These are phyloP conservation scores for Zoanthus gigantus DNA, from an alignment of 92 coral and sea anemone species.

Conservation along the genomic window DNA sequence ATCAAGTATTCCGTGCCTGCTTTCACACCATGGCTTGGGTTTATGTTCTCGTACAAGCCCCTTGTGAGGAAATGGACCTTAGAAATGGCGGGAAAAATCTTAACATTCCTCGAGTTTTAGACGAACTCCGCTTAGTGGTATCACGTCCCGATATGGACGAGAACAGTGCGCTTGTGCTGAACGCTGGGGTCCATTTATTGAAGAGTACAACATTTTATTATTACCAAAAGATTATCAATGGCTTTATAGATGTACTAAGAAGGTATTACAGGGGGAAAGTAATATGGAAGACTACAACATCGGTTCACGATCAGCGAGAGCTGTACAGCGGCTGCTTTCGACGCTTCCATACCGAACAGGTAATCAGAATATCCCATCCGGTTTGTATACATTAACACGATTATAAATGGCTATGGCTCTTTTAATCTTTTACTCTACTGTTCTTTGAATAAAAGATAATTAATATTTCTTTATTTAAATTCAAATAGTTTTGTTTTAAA, in stretches of 20 bases:
- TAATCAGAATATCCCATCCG: background rate
- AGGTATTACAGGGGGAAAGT: slow-evolving; percentile 79
- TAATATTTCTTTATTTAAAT: too few relatives aligned
- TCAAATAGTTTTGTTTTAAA: too few relatives aligned
- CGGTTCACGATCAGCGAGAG: slow-evolving; percentile 83
- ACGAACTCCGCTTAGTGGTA: slow-evolving; percentile 73
- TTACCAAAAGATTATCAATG: slow-evolving; percentile 81
- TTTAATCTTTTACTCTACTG: too few relatives aligned
- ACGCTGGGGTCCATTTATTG: slow-evolving; percentile 87
- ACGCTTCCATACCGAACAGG: slow-evolving; percentile 91
- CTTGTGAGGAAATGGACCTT: slow-evolving; percentile 82
- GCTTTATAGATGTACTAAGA: slow-evolving; percentile 72
- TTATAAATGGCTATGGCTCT: too few relatives aligned
- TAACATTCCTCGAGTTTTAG: slow-evolving; percentile 77
- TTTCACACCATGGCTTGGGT: slow-evolving; percentile 94
- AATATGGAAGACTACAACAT: slow-evolving; percentile 88
- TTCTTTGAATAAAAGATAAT: too few relatives aligned
- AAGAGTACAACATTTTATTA: slow-evolving; percentile 83
- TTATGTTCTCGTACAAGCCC: slow-evolving; percentile 71
- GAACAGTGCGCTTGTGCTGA: slow-evolving; percentile 81
- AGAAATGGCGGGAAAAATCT: slow-evolving; percentile 70
- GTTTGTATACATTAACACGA: background rate
- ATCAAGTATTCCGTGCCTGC: slow-evolving; percentile 83
- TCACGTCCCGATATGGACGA: slow-evolving; percentile 81
- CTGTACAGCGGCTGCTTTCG: slow-evolving; percentile 91